Conservation (phyloP, 2,888 invertebrate genomes). For the Xestia ashworthii region DNA sequence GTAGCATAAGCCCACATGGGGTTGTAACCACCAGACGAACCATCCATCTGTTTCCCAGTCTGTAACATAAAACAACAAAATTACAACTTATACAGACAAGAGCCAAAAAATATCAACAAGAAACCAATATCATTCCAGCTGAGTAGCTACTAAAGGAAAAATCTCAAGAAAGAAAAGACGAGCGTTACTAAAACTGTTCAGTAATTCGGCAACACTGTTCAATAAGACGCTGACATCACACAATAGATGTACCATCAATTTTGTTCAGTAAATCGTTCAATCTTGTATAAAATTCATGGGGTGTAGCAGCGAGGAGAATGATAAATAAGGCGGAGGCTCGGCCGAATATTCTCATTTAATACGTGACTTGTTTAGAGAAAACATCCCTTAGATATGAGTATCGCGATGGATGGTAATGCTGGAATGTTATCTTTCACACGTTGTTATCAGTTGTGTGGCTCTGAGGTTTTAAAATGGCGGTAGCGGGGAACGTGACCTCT, state of each 20-base stretch:
- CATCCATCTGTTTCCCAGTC: neutral
- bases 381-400: constrained; percentile 86
- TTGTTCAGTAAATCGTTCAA: constrained; percentile 90
- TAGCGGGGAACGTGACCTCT: constrained; percentile 2
- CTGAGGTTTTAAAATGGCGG: constrained; percentile 44
- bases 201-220: constrained; percentile 72
- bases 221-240: constrained; percentile 86
- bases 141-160: constrained; percentile 46
- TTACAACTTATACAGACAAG: constrained; percentile 4
- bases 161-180: constrained; percentile 53
- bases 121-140: constrained; percentile 56
- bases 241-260: constrained; percentile 90
- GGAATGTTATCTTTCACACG: constrained; percentile 84
- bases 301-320: constrained; percentile 89
- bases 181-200: constrained; percentile 63
- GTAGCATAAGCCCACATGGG: neutral
- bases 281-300: constrained; percentile 91
- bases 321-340: constrained; percentile 90
- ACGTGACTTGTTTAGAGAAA: constrained; percentile 90
- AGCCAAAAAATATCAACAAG: constrained; percentile 48
- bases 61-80: constrained; percentile 13
- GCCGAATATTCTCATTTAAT: constrained; percentile 91
- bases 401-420: constrained; percentile 82
- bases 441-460: constrained; percentile 79
- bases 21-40: neutral